phyloP scores from a whole-genome alignment of 2,113 vertebrate genomes.

The Spea multiplicata region DNA sequence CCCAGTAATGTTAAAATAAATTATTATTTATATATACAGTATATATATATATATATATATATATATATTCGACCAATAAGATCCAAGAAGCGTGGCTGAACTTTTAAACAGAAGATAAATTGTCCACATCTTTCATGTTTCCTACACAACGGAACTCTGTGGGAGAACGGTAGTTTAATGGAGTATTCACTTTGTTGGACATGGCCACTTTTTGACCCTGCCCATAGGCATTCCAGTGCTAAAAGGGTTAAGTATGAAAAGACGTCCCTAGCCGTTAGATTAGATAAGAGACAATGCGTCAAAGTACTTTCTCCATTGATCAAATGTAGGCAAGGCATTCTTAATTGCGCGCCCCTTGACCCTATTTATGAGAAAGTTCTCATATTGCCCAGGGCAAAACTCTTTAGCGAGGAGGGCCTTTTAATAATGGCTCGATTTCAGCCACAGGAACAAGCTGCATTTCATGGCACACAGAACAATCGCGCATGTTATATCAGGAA shows the following conservation, averaged over 20 bases:
- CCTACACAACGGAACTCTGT: conserved; percentile 8
- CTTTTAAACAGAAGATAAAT: background rate
- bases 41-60: too few species aligned
- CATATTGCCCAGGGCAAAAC: conserved; percentile 17
- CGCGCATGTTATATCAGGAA: conserved; percentile 20
- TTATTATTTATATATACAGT: too few species aligned
- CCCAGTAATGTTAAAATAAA: too few species aligned
- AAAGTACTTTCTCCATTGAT: conserved; percentile 31
- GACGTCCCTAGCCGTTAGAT: conserved; percentile 26
- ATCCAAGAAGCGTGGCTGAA: too few species aligned
- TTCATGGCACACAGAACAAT: conserved; percentile 45
- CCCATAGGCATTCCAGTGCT: background rate
- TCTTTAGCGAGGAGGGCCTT: conserved; percentile 20
- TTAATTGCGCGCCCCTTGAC: conserved; percentile 40
- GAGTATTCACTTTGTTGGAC: background rate
- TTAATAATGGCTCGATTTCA: conserved; percentile 35
- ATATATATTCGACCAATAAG: too few species aligned
- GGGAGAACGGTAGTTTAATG: background rate
- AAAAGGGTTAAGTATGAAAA: conserved; percentile 3
- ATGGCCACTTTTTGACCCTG: background rate
- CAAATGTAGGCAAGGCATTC: conserved; percentile 16
- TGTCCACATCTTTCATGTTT: background rate
- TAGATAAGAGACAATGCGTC: conserved; percentile 35
- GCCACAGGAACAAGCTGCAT: conserved; percentile 33
- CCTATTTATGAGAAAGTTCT: conserved; percentile 46